Conservation (phyloP, 2,888 invertebrate species). For the Machimus rusticus region DNA sequence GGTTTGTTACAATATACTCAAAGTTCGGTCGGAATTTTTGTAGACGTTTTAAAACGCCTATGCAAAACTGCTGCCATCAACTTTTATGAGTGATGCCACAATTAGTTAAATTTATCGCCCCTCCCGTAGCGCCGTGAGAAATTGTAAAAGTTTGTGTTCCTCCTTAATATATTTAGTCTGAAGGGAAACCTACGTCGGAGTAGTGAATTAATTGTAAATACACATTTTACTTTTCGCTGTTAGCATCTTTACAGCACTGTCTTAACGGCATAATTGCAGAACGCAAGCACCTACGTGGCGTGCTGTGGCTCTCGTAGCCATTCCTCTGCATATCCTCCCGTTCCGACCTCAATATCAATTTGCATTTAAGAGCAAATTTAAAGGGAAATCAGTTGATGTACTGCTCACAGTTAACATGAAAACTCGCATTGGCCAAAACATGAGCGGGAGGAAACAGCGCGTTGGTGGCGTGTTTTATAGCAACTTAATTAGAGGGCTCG, state of each 20-base stretch:
- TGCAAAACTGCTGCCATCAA: neutral
- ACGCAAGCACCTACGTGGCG: neutral
- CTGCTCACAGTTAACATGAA: constrained; percentile 44
- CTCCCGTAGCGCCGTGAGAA: neutral
- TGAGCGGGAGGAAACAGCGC: constrained; percentile 23
- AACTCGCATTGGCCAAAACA: constrained; percentile 41
- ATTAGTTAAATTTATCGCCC: neutral
- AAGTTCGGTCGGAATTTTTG: neutral
- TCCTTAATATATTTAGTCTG: neutral
- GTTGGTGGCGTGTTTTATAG: constrained; percentile 48
- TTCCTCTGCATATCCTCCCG: neutral
- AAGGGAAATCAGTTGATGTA: constrained; percentile 45
- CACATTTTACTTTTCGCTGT: neutral
- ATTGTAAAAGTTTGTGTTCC: neutral
- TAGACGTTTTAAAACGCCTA: neutral
- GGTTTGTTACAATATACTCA: neutral
- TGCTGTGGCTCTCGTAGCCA: neutral
- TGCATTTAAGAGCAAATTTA: constrained; percentile 46
- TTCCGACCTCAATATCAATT: constrained; percentile 44
- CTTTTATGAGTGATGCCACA: neutral
- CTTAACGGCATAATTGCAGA: neutral
- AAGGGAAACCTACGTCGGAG: neutral
- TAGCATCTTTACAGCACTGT: neutral
- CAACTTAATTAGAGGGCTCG: constrained; percentile 48
- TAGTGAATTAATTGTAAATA: constrained; percentile 2